These are phyloP conservation scores for Brachirus orientalis DNA, from an alignment of 2,113 vertebrate genomes.

Conservation along the genomic window DNA sequence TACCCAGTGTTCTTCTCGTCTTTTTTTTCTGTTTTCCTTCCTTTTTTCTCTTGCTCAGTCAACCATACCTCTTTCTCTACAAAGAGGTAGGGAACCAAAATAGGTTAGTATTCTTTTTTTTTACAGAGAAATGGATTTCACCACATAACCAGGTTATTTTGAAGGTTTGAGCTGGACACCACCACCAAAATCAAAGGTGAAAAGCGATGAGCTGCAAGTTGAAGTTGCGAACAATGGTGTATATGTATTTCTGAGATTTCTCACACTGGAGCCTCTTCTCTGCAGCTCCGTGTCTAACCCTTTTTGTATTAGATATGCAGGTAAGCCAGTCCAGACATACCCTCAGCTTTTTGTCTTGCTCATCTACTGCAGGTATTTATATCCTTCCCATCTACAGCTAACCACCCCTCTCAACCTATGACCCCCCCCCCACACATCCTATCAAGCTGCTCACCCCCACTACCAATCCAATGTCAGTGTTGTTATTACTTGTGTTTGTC, in stretches of 20 bases:
- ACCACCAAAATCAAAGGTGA: conserved; percentile 25
- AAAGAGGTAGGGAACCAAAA: conserved; percentile 28
- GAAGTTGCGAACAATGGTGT: conserved; percentile 13
- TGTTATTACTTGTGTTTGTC: conserved; percentile 70
- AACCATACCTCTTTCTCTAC: conserved; percentile 26
- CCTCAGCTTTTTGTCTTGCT: conserved; percentile 77
- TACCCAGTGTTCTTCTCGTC: neutral
- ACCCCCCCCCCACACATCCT: conserved; percentile 76
- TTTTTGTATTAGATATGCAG: conserved; percentile 14
- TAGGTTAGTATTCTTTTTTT: conserved; percentile 22
- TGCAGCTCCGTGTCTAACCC: conserved; percentile 23
- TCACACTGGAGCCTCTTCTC: conserved; percentile 26
- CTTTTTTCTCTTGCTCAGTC: conserved; percentile 30
- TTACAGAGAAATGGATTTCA: conserved; percentile 40
- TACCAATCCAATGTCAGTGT: conserved; percentile 76
- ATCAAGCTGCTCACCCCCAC: conserved; percentile 77
- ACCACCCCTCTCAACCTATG: conserved; percentile 85
- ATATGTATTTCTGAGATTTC: too few relatives aligned
- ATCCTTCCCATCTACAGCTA: conserved; percentile 64
- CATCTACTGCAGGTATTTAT: conserved; percentile 95
- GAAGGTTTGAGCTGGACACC: too few relatives aligned
- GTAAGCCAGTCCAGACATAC: conserved; percentile 60
- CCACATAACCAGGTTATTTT: conserved; percentile 38
- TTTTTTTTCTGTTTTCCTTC: conserved; percentile 3
- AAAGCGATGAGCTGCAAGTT: conserved; percentile 44